A percentile compares a stretch with the other conserved stretches of the same genome.
phyloP scores from a whole-genome alignment of 2,888 invertebrate genomes.

The Unio pictorum region DNA sequence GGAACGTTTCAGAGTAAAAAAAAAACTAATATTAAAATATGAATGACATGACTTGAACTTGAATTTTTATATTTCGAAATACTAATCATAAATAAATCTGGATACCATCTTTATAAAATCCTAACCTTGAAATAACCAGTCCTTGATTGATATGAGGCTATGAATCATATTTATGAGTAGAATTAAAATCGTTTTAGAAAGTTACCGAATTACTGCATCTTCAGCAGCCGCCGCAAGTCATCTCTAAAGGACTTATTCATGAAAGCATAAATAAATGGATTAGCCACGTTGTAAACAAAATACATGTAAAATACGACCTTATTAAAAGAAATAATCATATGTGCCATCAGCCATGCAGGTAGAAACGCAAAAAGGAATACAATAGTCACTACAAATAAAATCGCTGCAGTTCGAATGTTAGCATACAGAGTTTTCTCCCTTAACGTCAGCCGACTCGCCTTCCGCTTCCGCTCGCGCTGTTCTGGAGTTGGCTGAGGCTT shows the following conservation, averaged over 20 bases:
- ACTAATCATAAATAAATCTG: too few relatives aligned
- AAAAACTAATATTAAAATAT: too few relatives aligned
- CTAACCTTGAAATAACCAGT: too few relatives aligned
- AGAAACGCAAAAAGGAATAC: constrained; percentile 68
- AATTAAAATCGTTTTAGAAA: too few relatives aligned
- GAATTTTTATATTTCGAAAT: too few relatives aligned
- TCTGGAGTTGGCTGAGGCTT: constrained; percentile 16
- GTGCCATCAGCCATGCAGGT: constrained; percentile 66
- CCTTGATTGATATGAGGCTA: too few relatives aligned
- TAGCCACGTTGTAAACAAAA: constrained; percentile 67
- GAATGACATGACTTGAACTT: too few relatives aligned
- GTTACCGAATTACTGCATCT: not conserved
- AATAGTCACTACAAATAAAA: constrained; percentile 69
- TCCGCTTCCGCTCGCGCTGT: constrained; percentile 7
- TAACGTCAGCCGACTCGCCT: constrained; percentile 20
- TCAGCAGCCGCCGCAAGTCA: constrained; percentile 40
- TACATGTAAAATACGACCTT: constrained; percentile 66
- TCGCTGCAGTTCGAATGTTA: constrained; percentile 69
- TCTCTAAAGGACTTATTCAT: constrained; percentile 69
- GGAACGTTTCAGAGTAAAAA: too few relatives aligned
- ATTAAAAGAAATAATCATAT: constrained; percentile 44
- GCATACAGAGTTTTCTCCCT: constrained; percentile 39
- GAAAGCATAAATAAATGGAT: constrained; percentile 69
- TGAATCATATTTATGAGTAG: too few relatives aligned
- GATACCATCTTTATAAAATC: too few relatives aligned